Evolutionary conservation across 2,113 vertebrate genomes (phyloP).

Genomic region (Rhinichthys klamathensis): DNA sequence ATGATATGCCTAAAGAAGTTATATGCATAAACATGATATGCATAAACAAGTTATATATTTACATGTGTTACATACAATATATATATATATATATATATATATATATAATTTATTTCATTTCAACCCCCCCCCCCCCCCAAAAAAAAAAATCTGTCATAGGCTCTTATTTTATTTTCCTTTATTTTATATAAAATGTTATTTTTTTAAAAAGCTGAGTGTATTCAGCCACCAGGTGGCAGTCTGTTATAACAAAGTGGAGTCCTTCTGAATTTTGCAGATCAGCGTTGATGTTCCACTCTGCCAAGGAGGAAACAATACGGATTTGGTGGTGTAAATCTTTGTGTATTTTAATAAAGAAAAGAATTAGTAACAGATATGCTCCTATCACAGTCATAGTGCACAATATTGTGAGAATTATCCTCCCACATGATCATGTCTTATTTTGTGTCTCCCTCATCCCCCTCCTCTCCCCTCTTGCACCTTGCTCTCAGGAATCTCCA

Average conservation of each 20-base stretch:
- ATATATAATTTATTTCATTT: no score
- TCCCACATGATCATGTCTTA: background rate
- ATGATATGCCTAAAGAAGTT: no score
- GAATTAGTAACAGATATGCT: background rate
- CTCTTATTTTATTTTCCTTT: background rate
- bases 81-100: no score
- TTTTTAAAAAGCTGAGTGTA: background rate
- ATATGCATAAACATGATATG: no score
- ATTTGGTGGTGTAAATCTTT: background rate
- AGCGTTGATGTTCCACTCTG: background rate
- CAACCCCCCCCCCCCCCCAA: no score
- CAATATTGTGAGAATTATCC: background rate
- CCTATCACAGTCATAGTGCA: background rate
- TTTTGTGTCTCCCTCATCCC: background rate
- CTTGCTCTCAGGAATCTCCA: conserved; percentile 55
- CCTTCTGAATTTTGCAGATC: no score
- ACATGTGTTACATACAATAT: no score
- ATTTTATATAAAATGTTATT: background rate
- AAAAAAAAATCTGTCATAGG: no score
- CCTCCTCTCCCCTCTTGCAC: conserved; percentile 43
- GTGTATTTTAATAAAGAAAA: background rate
- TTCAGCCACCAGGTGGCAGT: conserved; percentile 40
- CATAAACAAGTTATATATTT: no score
- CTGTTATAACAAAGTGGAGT: background rate
- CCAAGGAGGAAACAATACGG: background rate